Evolutionary conservation across 2,888 invertebrate species (phyloP), one percentile per base, ranked within the genome.

Genomic region (Kryphioiulus occultus): DNA sequence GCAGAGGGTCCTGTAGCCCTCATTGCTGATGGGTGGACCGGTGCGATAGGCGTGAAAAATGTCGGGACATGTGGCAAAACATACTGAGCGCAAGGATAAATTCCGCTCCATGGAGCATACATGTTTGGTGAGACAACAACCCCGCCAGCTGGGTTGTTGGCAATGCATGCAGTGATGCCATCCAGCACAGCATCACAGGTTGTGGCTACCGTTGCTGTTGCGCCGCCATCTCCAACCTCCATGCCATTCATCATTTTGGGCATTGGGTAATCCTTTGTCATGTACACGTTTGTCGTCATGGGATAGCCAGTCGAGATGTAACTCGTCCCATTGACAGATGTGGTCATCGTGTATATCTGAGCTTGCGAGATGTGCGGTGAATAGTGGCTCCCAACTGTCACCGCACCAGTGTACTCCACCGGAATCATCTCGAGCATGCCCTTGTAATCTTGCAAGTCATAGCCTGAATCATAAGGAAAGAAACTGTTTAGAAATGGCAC

Each of bases 1-100:
- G 26, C 86, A 42, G 44, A 19, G 19, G 86, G 44, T 12, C 30
- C 44, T 12, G 86, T 15, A n/a, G 86, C 86, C 44, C 86, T 44
- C 47, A 86, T 47, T 26, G 35, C 87, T 15, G 87, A 15, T 1
- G 87, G 59, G 26, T 87, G 87, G 78, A 87, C 82, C 1, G 87
- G 87, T 9, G 68, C 78, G 39, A 87, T 87, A 12, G 68, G 87
- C 35, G 87, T 87, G 32, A 87, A 42, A 39, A 87, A 87, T 17
- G 87, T 82, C 17, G 68, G 87, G 26, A 78, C 82, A 26, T 19
- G 78, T 19, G 78, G 82, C 42, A 42, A 44, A 10, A 82, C 42
- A 35, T 42, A 87, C 19, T n/a, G 26, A 15, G 87, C 39, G 17
- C 83, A 82, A 22, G 22, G 22, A 44, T 87, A 42, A 12, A 87